A percentile compares a stretch with the other conserved stretches of the same genome.
phyloP scores from a whole-genome alignment of 2,797 vertebrate genomes.

The Poecilia velifera region DNA sequence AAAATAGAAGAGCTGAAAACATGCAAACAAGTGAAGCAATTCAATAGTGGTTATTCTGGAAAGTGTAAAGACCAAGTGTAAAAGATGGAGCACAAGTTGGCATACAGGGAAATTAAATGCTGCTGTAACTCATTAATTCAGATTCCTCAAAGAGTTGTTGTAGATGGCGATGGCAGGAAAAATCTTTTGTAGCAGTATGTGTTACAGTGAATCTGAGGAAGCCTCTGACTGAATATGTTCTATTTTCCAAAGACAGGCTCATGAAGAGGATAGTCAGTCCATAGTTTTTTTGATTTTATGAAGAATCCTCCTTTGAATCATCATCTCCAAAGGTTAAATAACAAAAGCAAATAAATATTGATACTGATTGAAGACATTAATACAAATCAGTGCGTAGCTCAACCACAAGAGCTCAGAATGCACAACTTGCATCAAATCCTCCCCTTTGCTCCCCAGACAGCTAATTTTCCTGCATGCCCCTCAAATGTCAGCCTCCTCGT shows the following conservation, averaged over 20 bases:
- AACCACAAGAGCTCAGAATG: neutral
- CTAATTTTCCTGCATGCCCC: neutral
- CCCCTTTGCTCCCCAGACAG: neutral
- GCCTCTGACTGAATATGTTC: too few species aligned
- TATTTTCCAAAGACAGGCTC: too few species aligned
- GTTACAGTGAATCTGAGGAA: too few species aligned
- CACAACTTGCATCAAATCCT: constrained; percentile 6
- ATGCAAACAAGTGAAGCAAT: neutral
- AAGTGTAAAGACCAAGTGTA: neutral
- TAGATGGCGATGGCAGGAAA: too few species aligned
- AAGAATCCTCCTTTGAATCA: too few species aligned
- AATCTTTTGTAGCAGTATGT: too few species aligned
- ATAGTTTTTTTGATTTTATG: too few species aligned
- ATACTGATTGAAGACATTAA: neutral
- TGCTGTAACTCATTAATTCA: too few species aligned
- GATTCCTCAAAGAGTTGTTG: too few species aligned
- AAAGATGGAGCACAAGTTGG: neutral
- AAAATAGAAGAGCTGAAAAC: neutral
- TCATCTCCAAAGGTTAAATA: too few species aligned
- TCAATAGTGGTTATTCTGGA: neutral
- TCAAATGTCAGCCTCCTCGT: constrained; percentile 2
- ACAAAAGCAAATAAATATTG: neutral
- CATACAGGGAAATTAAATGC: neutral
- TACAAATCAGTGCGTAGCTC: neutral
- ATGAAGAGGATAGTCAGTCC: too few species aligned